Evolutionary conservation across 2,888 invertebrate species (phyloP), one percentile per base, ranked within the genome.

Genomic region (Hypomecis punctinalis): DNA sequence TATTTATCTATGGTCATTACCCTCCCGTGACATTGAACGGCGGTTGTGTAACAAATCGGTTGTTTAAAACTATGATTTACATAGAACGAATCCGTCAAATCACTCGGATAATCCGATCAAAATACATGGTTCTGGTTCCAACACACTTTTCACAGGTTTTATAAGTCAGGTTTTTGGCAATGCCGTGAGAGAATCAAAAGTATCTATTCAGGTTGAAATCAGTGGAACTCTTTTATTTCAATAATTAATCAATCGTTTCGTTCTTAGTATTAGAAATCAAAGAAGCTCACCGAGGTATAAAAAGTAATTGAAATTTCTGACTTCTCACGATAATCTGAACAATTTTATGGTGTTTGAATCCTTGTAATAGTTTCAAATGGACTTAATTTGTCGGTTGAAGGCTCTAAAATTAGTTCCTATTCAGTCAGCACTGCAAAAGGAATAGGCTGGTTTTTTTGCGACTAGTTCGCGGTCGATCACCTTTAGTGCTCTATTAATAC

Each of bases 391-490:
- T 55, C 57, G 52, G 43, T 57, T 60, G 51, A 60, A 65, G 43
- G 52, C 47, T 64, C 11, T 42, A 47, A 60, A 51, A 64, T 64
- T 55, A 63, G 58, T 63, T 64, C 40, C 51, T 55, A 64, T 64
- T 64, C 51, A 42, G 39, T 43, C 42, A 39, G 39, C 43, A 37
- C 53, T 63, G 72, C 70, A 65, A 68, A 71, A 71, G 72, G 71
- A 74, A 72, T 77, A 75, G 52, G 65, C 43, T 56, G 55, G 60
- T 65, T 80, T 81, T 79, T 79, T 73, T 67, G 65, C 70, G 58
- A 59, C 58, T 72, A 63, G 57, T 49, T 57, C 66, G 66, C 79
- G 81, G 81, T 77, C 81, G 75, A 52, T 81, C 71, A 81, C 80
- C 82, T 69, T 69, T 39, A 61, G 58, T 72, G 63, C 71, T 68